Base-by-base conservation (phyloP, 2,797 vertebrate species). In the Malacoraja senta region DNA sequence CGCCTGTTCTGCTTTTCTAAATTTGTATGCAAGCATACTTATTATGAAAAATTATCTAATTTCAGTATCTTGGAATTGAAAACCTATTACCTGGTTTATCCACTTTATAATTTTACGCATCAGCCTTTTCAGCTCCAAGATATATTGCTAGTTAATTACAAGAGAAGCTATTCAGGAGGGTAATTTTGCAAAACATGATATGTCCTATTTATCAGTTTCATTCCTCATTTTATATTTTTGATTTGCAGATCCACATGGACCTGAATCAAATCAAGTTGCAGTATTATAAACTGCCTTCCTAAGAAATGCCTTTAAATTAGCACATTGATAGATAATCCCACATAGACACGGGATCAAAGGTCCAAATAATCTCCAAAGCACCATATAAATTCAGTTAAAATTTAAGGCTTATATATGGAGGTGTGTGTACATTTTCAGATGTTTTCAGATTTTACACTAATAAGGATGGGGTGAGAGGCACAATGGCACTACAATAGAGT, bases 81-180 rank as follows among this genome's bases (percentile, higher is more conserved):
- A 91, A 91, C 38, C 68, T 71, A 32, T 12, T 53, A n/a, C 38
- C 53, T 91, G 68, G 90, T 91, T 72, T 29, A 29, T 68, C 71
- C 10, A 53, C n/a, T 91, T 91, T 24, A 71, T 91, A 91, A 91
- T 91, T 91, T 91, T 91, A 68, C 19, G 21, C 88, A 91, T 91
- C 65, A 91, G 63, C 88, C 32, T 53, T 65, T 91, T 72, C 68
- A 72, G 7, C 21, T 38, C 44, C 71, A 91, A 74, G 63, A 44
- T 71, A 44, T 74, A 91, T 91, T 91, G 68, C 71, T 8, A 26
- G 44, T 91, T 74, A 91, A 74, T 44, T 91, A 17, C 68, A 71
- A 44, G 88, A 21, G 35, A 26, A 44, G 65, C 24, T 72, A 71
- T 72, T 71, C 35, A 91, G 63, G 35, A 74, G 88, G 17, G 24